Evolutionary conservation across 1,140 invertebrate species (phyloP), one percentile per base, ranked within the genome.

Genomic region (Eupristina koningsbergeri): DNA sequence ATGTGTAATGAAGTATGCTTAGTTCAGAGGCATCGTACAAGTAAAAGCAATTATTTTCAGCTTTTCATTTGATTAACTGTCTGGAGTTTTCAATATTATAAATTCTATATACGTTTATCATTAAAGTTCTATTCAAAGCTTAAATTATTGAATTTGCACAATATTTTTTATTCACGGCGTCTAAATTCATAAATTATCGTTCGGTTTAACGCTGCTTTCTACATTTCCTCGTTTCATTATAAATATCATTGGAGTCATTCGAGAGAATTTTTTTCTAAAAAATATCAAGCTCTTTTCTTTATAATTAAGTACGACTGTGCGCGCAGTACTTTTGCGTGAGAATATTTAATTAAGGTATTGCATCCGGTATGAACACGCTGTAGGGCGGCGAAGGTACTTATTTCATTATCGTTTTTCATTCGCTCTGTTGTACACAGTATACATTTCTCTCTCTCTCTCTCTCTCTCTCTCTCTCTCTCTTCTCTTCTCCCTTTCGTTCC

Each of bases 281-380:
- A 19, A 76, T 19, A 31, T 75, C 45, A 61, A n/a, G n/a, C n/a
- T n/a, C 41, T 36, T 61, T 80, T 47, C 26, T 63, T 67, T 36
- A 17, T 69, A 67, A 67, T 31, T 7, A 36, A 31, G 63, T 19
- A 47, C 29, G 0, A 26, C 39, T 47, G 26, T 47, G 3, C 53
- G 45, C 39, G 26, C 34, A 31, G 15, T 80, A 69, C 29, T 15
- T 50, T 81, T 53, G 31, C 58, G 63, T 77, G 74, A 77, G 81
- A 76, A 67, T 77, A 77, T 83, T 83, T 77, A 77, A 83, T 83
- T 77, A 83, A 77, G 74, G 29, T 71, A 77, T 77, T 77, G 71
- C 58, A 83, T 77, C 74, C 61, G 74, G 47, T 45, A 7, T 13
- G 26, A 39, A 39, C 19, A 41, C 22, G 22, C 63, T 80, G 39